These are phyloP conservation scores for Eristalis arbustorum DNA, from an alignment of 2,888 invertebrate species.

Conservation along the genomic window DNA sequence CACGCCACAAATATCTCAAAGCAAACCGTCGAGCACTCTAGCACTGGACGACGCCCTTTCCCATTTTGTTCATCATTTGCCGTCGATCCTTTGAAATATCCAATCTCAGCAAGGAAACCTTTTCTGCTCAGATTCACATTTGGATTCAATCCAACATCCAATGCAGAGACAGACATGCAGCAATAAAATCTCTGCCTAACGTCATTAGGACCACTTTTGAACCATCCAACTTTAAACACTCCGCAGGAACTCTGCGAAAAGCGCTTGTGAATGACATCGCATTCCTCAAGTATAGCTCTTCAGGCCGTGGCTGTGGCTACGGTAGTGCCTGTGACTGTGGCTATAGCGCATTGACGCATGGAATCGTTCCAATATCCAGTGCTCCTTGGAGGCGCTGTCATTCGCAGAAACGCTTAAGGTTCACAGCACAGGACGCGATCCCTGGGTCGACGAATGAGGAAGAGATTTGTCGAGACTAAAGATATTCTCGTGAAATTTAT, in stretches of 20 bases:
- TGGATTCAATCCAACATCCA: constrained; percentile 20
- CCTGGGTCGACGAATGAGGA: neutral
- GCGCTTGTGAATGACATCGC: neutral
- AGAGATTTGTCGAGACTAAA: neutral
- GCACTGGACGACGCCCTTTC: neutral
- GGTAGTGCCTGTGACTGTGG: neutral
- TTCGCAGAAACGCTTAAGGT: constrained; percentile 15
- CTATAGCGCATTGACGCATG: constrained; percentile 20
- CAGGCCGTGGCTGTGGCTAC: neutral
- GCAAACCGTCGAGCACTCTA: neutral
- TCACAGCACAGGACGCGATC: constrained; percentile 7
- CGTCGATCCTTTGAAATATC: neutral
- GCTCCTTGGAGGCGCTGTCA: constrained; percentile 5
- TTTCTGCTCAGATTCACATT: neutral
- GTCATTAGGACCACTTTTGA: constrained; percentile 6
- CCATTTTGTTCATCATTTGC: neutral
- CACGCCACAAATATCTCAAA: neutral
- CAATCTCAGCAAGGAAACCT: neutral
- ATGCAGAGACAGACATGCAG: neutral
- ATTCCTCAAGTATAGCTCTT: neutral
- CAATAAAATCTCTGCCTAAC: constrained; percentile 15
- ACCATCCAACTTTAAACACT: neutral
- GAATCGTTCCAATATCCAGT: constrained; percentile 25
- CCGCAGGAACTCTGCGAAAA: neutral
- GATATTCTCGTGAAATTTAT: neutral